Base-by-base conservation (phyloP, 2,888 invertebrate genomes). In the Eurytoma californica region DNA sequence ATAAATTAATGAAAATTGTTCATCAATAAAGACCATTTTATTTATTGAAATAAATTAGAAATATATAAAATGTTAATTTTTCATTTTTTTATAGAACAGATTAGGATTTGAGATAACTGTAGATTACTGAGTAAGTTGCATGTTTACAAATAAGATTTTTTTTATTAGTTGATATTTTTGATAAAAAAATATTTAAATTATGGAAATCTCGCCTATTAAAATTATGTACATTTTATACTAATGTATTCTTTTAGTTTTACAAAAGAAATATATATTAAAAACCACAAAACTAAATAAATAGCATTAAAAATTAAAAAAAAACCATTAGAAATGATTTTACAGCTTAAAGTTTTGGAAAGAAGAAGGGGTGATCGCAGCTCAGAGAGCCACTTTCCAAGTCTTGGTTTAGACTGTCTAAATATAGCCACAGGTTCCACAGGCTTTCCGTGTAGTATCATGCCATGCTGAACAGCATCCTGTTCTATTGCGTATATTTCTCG, bases 351-450 rank as follows among this genome's bases (percentile, higher is more conserved):
- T 79, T 72, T 49, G 28, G 57, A 82, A 80, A 76, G 51, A 73
- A 74, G 83, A 83, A 80, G 80, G 82, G 80, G 80, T 85, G 84
- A 82, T 84, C 83, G 63, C 74, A 77, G 72, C 57, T 83, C 85
- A 84, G 84, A 87, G 88, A 89, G 87, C 87, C 87, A 89, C 88
- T 90, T 89, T 89, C 89, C 87, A 88, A 88, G 88, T 89, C 89
- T 89, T 88, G 87, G 89, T 90, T 90, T 90, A 89, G 90, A 88
- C 86, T 84, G 82, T 87, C 89, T 90, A 90, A 89, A 88, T 89
- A 87, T 90, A 90, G 86, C 85, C 82, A 81, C 84, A 86, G 86
- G 86, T 86, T 87, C 85, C 86, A 87, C 86, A 86, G 85, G 86
- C 87, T 90, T 86, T 86, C 84, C 82, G 82, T 85, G 83, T 84